Evolutionary conservation across 2,888 invertebrate species (phyloP).

Genomic region (Marronus borbonicus): DNA sequence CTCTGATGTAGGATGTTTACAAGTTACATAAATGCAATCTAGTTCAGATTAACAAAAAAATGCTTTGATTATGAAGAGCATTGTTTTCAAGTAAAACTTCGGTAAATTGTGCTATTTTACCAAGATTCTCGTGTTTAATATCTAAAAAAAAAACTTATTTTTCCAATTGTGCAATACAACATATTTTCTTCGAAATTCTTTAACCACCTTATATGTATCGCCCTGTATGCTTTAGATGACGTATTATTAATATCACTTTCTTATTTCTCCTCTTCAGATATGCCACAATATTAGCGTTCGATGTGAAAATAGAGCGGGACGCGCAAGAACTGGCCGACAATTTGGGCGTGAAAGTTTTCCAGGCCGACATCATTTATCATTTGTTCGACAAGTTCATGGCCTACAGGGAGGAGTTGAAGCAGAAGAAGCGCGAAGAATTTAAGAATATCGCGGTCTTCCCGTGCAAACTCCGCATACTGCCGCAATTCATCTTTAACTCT

Average conservation of each 20-base stretch:
- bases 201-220: too few species aligned
- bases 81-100: background rate
- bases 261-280: conserved; percentile 74
- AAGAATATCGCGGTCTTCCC: conserved; percentile 99
- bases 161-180: too few species aligned
- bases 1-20: conserved; percentile 22
- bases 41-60: background rate
- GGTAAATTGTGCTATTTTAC: too few species aligned
- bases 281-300: conserved; percentile 99
- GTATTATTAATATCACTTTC: conserved; percentile 24
- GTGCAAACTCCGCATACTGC: conserved; percentile 88
- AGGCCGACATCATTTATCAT: conserved; percentile 99
- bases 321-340: conserved; percentile 98
- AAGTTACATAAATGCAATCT: conserved; percentile 10
- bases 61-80: background rate
- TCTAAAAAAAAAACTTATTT: too few species aligned
- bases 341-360: conserved; percentile 95
- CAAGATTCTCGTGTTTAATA: too few species aligned
- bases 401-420: conserved; percentile 91
- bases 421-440: conserved; percentile 94
- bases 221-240: too few species aligned
- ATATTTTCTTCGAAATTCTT: too few species aligned
- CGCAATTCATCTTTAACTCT: conserved; percentile 97
- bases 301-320: conserved; percentile 98
- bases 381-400: conserved; percentile 97